phyloP scores from a whole-genome alignment of 2,888 invertebrate species.

The Chironomus riparius region DNA sequence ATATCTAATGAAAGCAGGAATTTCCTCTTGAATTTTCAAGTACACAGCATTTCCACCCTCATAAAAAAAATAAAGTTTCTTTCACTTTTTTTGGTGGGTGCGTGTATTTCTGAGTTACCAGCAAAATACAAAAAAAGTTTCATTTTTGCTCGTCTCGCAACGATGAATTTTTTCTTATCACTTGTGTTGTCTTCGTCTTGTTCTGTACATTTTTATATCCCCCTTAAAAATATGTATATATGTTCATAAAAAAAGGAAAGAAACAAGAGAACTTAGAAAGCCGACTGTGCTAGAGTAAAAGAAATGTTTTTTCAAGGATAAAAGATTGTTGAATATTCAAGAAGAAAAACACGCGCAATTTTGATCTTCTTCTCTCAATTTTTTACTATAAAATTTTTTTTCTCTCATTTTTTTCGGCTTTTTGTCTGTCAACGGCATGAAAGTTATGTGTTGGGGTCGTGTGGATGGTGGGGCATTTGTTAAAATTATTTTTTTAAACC shows the following conservation, averaged over 20 bases:
- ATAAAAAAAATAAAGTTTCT: too few relatives aligned
- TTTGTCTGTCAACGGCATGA: not conserved
- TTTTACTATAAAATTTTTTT: not conserved
- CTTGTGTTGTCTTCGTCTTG: not conserved
- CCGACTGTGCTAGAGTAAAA: conserved; percentile 10
- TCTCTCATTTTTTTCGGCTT: not conserved
- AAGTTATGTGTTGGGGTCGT: too few relatives aligned
- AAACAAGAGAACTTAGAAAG: not conserved
- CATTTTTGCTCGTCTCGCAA: not conserved
- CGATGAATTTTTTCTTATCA: conserved; percentile 14
- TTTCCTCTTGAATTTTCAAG: too few relatives aligned
- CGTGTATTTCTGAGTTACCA: too few relatives aligned
- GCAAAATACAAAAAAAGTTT: too few relatives aligned
- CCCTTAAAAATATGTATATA: not conserved
- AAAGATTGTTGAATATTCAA: conserved; percentile 13
- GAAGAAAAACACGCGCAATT: conserved; percentile 2
- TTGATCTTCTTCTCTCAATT: not conserved
- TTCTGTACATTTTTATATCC: not conserved
- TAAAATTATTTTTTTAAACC: too few relatives aligned
- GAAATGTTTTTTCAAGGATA: conserved; percentile 13
- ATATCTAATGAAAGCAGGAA: conserved; percentile 4
- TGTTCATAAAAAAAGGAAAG: too few relatives aligned
- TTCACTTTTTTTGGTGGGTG: too few relatives aligned
- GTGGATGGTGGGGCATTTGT: too few relatives aligned
- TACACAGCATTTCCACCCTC: too few relatives aligned